These are phyloP conservation scores for Drosophila parvula DNA, from an alignment of 1,140 invertebrate genomes.

Conservation along the genomic window DNA sequence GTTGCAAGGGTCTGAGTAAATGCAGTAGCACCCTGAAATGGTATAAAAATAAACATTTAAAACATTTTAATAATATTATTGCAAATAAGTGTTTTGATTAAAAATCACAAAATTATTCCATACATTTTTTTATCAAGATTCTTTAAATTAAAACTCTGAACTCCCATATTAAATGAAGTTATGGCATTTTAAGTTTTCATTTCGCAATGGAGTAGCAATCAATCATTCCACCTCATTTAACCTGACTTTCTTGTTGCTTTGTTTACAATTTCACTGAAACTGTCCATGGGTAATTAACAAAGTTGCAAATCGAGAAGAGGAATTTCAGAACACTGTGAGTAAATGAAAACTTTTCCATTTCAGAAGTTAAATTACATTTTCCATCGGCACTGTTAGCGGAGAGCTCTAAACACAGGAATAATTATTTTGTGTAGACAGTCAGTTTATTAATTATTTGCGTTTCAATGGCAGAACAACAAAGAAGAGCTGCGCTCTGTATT, in stretches of 20 bases:
- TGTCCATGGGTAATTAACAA: conserved; percentile 7
- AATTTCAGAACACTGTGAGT: conserved; percentile 5
- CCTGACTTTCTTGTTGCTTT: background rate
- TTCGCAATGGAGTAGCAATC: background rate
- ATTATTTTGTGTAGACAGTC: conserved; percentile 20
- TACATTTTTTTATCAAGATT: background rate
- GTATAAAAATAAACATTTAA: too few relatives aligned
- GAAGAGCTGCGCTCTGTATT: conserved; percentile 28
- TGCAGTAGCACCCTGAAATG: too few relatives aligned
- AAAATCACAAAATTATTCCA: too few relatives aligned
- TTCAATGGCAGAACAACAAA: background rate
- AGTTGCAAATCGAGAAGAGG: background rate
- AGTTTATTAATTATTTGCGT: conserved; percentile 50
- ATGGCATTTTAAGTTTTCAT: background rate
- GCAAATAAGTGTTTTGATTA: too few relatives aligned
- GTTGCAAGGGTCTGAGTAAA: too few relatives aligned
- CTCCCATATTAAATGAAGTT: background rate
- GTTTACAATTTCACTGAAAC: background rate
- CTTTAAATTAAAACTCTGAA: too few relatives aligned
- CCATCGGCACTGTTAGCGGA: background rate
- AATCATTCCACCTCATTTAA: background rate
- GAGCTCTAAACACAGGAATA: conserved; percentile 1
- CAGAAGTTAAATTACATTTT: conserved; percentile 4
- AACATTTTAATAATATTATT: too few relatives aligned
- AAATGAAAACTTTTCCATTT: conserved; percentile 14